Evolutionary conservation across 1,140 invertebrate species (phyloP).

Genomic region (Camponotus pennsylvanicus): DNA sequence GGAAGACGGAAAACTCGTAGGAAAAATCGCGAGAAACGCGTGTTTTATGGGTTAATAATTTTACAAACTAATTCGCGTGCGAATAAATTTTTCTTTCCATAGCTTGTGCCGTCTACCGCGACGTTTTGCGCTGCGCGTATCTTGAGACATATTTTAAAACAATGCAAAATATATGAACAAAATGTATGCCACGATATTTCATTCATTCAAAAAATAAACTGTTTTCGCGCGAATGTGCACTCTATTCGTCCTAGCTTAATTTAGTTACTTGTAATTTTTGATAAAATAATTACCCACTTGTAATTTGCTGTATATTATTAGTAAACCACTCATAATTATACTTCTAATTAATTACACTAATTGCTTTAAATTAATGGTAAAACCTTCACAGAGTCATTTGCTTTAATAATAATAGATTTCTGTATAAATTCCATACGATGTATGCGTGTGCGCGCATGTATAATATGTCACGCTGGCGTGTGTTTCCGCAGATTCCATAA

Average conservation of each 20-base stretch:
- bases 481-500: too few relatives aligned
- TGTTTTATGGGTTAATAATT: constrained; percentile 37
- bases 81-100: constrained; percentile 3
- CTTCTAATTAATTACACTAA: constrained; percentile 39
- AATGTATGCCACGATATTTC: neutral
- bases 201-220: constrained; percentile 7
- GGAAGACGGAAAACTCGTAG: constrained; percentile 15
- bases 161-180: neutral
- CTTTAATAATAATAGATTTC: constrained; percentile 1
- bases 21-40: neutral
- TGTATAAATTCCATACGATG: neutral
- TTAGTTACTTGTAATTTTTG: constrained; percentile 11
- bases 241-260: neutral
- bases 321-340: constrained; percentile 17
- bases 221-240: neutral
- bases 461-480: too few relatives aligned
- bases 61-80: neutral
- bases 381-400: neutral
- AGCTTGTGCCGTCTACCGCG: neutral
- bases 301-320: constrained; percentile 29
- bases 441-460: too few relatives aligned
- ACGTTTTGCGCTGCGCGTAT: neutral
- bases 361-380: constrained; percentile 21
- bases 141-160: neutral
- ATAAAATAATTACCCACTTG: constrained; percentile 18